A percentile compares a stretch with the other conserved stretches of the same genome.
These are phyloP conservation scores for Echinarachnius parma DNA, from an alignment of 53 echinoderm and acorn worm genomes.

Conservation along the genomic window DNA sequence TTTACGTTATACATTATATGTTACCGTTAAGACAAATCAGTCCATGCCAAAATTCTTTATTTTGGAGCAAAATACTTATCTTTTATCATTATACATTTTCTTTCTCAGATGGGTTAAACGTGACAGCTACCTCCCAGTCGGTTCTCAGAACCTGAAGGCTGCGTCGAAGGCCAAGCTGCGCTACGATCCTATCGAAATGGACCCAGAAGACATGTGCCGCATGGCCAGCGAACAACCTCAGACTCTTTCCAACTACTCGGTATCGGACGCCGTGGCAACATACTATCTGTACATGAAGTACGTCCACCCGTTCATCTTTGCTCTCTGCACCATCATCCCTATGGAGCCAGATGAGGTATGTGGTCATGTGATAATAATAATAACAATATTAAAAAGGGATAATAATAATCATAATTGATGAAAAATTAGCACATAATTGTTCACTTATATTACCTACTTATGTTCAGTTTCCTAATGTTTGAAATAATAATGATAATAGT, in stretches of 20 bases:
- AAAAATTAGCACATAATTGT: too few species aligned
- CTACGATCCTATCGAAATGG: slow-evolving; percentile 93
- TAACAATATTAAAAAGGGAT: too few species aligned
- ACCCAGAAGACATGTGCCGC: slow-evolving; percentile 96
- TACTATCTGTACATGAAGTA: slow-evolving; percentile 99
- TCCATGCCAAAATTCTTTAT: too few species aligned
- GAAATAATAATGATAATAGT: too few species aligned
- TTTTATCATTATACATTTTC: background rate
- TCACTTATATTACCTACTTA: too few species aligned
- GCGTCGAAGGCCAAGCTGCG: slow-evolving; percentile 93
- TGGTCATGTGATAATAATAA: too few species aligned
- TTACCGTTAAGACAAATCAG: too few species aligned
- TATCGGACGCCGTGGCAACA: slow-evolving; percentile 93
- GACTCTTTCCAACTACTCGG: slow-evolving; percentile 87
- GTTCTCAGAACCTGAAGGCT: slow-evolving; percentile 91
- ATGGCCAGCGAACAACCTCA: slow-evolving; percentile 96
- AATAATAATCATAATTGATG: too few species aligned
- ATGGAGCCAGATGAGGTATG: slow-evolving; percentile 99
- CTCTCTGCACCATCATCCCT: slow-evolving; percentile 95
- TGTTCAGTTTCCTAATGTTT: too few species aligned
- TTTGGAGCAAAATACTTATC: too few species aligned
- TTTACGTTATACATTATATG: too few species aligned
- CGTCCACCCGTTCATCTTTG: slow-evolving; percentile 95
- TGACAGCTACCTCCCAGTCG: slow-evolving; percentile 97
- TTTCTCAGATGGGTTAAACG: slow-evolving; percentile 86